These are phyloP conservation scores for Gnatocerus cornutus DNA, from an alignment of 2,888 invertebrate species.

Conservation along the genomic window DNA sequence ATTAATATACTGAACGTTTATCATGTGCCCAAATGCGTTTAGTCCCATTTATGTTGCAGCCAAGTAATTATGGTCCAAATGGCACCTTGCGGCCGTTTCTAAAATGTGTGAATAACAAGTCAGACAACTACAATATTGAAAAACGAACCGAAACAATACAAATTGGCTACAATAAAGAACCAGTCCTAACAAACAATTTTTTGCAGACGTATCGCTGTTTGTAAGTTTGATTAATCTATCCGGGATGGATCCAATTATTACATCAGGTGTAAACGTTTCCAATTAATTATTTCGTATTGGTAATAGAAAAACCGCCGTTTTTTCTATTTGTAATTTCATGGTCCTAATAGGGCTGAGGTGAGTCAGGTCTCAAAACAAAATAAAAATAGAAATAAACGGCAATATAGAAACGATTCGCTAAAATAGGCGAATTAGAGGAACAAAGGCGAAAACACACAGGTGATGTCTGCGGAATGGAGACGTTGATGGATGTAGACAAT, in stretches of 20 bases:
- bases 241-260: constrained; percentile 36
- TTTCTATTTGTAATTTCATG: constrained; percentile 56
- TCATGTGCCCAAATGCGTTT: too few species aligned
- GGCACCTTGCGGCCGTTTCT: constrained; percentile 2
- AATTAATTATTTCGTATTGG: constrained; percentile 57
- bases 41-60: too few species aligned
- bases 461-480: not conserved
- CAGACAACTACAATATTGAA: constrained; percentile 22
- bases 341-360: constrained; percentile 47
- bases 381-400: constrained; percentile 30
- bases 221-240: constrained; percentile 38
- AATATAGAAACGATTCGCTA: constrained; percentile 1
- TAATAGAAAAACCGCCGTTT: constrained; percentile 54
- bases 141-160: constrained; percentile 37
- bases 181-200: constrained; percentile 29
- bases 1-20: too few species aligned
- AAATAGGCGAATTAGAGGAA: constrained; percentile 4
- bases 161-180: constrained; percentile 17
- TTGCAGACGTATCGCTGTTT: constrained; percentile 14
- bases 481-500: not conserved
- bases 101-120: constrained; percentile 21
- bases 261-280: constrained; percentile 43
- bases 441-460: not conserved
- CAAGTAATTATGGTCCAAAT: not conserved
- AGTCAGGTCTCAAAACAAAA: constrained; percentile 39